Evolutionary conservation across 2,888 invertebrate genomes (phyloP).

Genomic region (Selenia dentaria): DNA sequence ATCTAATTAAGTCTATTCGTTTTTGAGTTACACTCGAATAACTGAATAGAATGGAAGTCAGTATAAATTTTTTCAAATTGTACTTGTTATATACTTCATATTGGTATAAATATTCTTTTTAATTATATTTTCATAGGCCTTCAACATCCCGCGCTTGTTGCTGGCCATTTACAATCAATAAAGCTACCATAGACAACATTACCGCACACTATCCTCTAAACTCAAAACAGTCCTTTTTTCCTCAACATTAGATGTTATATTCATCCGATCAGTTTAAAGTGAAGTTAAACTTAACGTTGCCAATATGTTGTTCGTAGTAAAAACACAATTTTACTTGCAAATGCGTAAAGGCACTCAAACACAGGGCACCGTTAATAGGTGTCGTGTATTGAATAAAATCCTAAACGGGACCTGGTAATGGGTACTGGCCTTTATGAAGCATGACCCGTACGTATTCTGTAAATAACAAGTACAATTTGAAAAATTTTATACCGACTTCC

Average conservation of each 20-base stretch:
- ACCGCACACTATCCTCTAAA: background rate
- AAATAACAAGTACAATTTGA: too few relatives aligned
- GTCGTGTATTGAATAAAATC: conserved; percentile 50
- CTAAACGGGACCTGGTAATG: conserved; percentile 23
- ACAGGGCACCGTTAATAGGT: conserved; percentile 50
- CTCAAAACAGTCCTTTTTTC: background rate
- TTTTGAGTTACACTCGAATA: too few relatives aligned
- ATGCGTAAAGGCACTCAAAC: conserved; percentile 50
- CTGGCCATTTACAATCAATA: conserved; percentile 36
- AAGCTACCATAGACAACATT: conserved; percentile 7
- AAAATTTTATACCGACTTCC: too few relatives aligned
- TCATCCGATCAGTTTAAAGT: background rate
- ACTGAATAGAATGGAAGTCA: too few relatives aligned
- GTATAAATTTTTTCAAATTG: too few relatives aligned
- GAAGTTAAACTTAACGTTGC: conserved; percentile 5
- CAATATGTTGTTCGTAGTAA: conserved; percentile 36
- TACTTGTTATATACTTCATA: too few relatives aligned
- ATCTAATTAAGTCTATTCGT: too few relatives aligned
- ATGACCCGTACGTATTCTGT: too few relatives aligned
- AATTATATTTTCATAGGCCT: conserved; percentile 17
- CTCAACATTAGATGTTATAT: background rate
- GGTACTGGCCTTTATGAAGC: background rate
- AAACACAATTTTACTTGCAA: conserved; percentile 56
- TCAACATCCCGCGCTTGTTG: conserved; percentile 34
- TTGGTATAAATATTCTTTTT: too few relatives aligned